Evolutionary conservation across 2,888 invertebrate species (phyloP).

Genomic region (Ormyrus thymus): DNA sequence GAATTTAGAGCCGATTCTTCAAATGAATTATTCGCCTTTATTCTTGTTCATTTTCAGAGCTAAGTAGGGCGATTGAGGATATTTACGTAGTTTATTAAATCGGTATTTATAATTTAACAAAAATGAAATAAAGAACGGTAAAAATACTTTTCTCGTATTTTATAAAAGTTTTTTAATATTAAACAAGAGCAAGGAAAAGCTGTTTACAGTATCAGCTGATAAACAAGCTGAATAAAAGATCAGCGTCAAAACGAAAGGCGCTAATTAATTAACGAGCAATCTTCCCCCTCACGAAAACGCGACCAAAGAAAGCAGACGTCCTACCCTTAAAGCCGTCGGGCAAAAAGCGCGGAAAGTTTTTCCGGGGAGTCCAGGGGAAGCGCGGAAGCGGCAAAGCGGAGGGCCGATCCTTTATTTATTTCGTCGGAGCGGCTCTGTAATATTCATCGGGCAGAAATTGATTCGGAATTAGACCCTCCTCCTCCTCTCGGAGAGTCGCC

Average conservation of each 20-base stretch:
- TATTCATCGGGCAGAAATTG: constrained; percentile 73
- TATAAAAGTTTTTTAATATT: too few relatives aligned
- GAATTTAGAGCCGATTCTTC: constrained; percentile 1
- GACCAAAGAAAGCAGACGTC: constrained; percentile 3
- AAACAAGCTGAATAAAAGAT: not conserved
- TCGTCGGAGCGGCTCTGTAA: constrained; percentile 63
- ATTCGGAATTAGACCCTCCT: constrained; percentile 70
- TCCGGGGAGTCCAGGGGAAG: too few relatives aligned
- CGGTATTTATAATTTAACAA: too few relatives aligned
- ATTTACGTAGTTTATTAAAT: too few relatives aligned
- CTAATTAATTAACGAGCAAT: constrained; percentile 48
- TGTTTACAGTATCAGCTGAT: not conserved
- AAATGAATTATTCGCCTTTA: too few relatives aligned
- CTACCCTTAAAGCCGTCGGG: not conserved
- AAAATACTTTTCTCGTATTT: too few relatives aligned
- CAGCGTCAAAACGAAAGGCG: not conserved
- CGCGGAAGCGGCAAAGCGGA: not conserved
- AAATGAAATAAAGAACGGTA: too few relatives aligned
- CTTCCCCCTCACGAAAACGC: not conserved
- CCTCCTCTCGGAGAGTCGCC: constrained; percentile 30
- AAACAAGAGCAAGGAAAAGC: too few relatives aligned
- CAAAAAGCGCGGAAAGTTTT: not conserved
- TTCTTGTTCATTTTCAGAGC: too few relatives aligned
- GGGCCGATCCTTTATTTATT: constrained; percentile 50
- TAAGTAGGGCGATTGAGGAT: too few relatives aligned